Evolutionary conservation across 2,888 invertebrate species (phyloP).

Genomic region (Dendrolimus houi): DNA sequence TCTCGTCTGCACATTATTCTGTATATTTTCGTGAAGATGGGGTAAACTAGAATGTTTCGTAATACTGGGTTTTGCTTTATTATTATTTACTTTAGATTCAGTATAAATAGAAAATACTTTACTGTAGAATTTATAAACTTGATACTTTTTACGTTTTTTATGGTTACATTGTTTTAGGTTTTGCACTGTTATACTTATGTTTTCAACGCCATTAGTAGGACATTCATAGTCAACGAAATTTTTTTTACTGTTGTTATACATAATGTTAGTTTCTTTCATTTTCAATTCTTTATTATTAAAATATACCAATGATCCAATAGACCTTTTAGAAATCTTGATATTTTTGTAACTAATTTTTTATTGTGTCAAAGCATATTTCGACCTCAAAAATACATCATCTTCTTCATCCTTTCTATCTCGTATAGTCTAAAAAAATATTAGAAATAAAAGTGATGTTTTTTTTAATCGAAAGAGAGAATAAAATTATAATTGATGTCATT

Average conservation of each 20-base stretch:
- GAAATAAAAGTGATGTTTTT: background rate
- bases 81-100: background rate
- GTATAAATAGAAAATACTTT: background rate
- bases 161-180: slow-evolving; percentile 11
- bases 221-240: slow-evolving; percentile 2
- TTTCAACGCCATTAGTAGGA: slow-evolving; percentile 8
- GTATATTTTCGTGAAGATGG: slow-evolving; percentile 1
- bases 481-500: too few relatives aligned
- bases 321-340: background rate
- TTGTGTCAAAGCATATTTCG: background rate
- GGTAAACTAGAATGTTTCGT: slow-evolving; percentile 6
- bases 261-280: too few relatives aligned
- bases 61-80: background rate
- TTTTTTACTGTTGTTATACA: background rate
- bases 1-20: slow-evolving; percentile 7
- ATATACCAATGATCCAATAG: background rate
- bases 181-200: slow-evolving; percentile 13
- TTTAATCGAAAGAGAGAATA: too few relatives aligned
- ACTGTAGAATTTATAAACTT: slow-evolving; percentile 5
- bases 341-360: background rate
- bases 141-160: slow-evolving; percentile 14
- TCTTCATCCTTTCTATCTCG: background rate
- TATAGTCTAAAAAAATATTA: background rate
- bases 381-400: background rate
- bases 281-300: background rate